Conservation (phyloP, 1,140 invertebrate species). For the Eumeta japonica region DNA sequence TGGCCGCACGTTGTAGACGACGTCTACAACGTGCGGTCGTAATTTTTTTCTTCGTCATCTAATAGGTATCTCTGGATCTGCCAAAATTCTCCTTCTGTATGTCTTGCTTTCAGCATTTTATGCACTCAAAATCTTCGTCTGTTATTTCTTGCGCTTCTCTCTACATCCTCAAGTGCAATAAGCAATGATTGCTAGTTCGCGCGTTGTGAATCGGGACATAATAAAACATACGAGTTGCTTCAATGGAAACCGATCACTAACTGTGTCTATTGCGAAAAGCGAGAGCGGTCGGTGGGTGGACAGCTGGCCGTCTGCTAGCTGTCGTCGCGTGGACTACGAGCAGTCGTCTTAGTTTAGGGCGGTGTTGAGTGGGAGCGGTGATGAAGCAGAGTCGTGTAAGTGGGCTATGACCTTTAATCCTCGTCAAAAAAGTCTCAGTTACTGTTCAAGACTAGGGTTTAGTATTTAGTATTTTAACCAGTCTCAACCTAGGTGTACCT, state of each 20-base stretch:
- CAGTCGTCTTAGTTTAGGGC: too few relatives aligned
- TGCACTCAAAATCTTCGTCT: slow-evolving; percentile 1
- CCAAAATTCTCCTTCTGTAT: slow-evolving; percentile 1
- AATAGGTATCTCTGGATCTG: not conserved
- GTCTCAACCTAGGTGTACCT: too few relatives aligned
- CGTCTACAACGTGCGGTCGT: too few relatives aligned
- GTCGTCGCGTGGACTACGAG: too few relatives aligned
- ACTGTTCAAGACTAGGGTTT: too few relatives aligned
- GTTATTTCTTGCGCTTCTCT: slow-evolving; percentile 3
- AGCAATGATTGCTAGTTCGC: slow-evolving; percentile 3
- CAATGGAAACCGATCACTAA: slow-evolving; percentile 4
- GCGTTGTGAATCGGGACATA: slow-evolving; percentile 4
- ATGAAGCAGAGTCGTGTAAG: too few relatives aligned
- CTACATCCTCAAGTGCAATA: slow-evolving; percentile 3
- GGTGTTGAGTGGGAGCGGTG: too few relatives aligned
- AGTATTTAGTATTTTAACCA: too few relatives aligned
- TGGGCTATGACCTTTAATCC: too few relatives aligned
- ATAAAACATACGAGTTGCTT: slow-evolving; percentile 4
- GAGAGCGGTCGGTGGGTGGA: not conserved
- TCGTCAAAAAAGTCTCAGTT: too few relatives aligned
- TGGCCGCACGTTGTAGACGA: too few relatives aligned
- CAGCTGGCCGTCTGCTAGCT: not conserved
- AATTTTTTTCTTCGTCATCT: slow-evolving; percentile 3
- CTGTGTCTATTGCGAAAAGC: too few relatives aligned
- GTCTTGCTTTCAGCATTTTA: not conserved